Base-by-base conservation (phyloP, 2,888 invertebrate genomes). In the Sthenelais limicola region DNA sequence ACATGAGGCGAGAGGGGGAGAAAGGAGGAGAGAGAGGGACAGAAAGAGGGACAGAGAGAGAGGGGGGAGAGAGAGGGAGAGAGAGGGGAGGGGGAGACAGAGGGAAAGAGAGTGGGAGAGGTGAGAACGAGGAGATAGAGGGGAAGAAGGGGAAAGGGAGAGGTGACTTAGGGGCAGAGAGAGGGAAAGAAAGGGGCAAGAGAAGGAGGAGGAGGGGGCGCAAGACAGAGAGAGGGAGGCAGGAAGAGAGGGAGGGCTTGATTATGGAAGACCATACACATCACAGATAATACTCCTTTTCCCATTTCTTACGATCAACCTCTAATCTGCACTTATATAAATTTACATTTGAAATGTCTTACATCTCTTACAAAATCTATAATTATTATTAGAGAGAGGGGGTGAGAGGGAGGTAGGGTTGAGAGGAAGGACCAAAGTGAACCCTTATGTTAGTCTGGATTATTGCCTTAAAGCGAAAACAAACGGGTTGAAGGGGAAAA, bases 11-110 rank as follows among this genome's bases (percentile, higher is more conserved):
- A 24, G 49, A 18, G n/a, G n/a, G n/a, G n/a, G n/a, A 24, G n/a
- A 18, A n/a, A n/a, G n/a, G n/a, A n/a, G 49, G 5, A 49, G n/a
- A n/a, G n/a, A 24, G 52, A 52, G 24, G 21, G 52, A 52, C 2
- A 24, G 4, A 52, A 4, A 52, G 4, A 52, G 26, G 21, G 24
- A 52, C 12, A 52, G 52, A 52, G n/a, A 24, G 52, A 52, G n/a
- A 52, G 52, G 52, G 30, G n/a, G 30, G 52, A 51, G 21, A 52
- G 52, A 52, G 28, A 52, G 52, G 30, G 24, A 52, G 52, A 52
- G 49, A 21, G n/a, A 49, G n/a, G n/a, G 24, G 49, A n/a, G 49
- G n/a, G n/a, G 49, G 49, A 18, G n/a, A n/a, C 7, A 18, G n/a
- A 24, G n/a, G n/a, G n/a, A n/a, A n/a, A 18, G n/a, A 24, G 5